Base-by-base conservation (phyloP, 1,140 invertebrate species). In the Oppia nitens region DNA sequence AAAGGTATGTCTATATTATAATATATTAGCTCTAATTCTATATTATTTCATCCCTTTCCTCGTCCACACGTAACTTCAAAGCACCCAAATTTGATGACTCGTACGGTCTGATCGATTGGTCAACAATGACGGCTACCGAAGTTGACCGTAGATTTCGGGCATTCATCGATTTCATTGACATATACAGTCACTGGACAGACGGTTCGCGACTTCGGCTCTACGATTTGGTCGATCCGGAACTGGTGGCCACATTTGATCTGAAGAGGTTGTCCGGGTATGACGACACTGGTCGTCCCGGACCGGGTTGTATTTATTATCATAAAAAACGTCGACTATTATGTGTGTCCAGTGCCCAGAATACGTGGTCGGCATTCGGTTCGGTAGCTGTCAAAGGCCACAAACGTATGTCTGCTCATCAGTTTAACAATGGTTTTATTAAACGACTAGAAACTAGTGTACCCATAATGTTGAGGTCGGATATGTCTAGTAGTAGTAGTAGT, bases 111-210 rank as follows among this genome's bases (percentile, higher is more conserved):
- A 58, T 69, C 51, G 56, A 65, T 48, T 69, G 66, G 66, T 53
- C 56, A 17, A 47, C 53, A 53, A 55, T 64, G 50, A 60, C 59
- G 28, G 14, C 52, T 14, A 2, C 28, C 17, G 32, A 60, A n/a
- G 63, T 69, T 29, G 60, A 69, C 59, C 60, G 64, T 47, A 56
- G 59, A 49, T 67, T 53, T 59, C 57, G 65, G 47, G 68, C 68
- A 4, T 63, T 67, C 52, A 21, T 50, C 54, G 65, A 64, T 32
- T 53, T 63, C 40, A 63, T 67, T 53, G 62, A 61, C 62, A 63
- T 65, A 55, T 62, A 49, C 48, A 54, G 47, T 17, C 14, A 54
- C 4, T 63, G 62, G 59, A 55, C 62, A 21, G 32, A 63, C 52
- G 60, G 51, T 4, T 23, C 45, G 11, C 29, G 27, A 45, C 23